Evolutionary conservation across 2,113 vertebrate species (phyloP), one percentile per base, ranked within the genome.

Genomic region (Ciconia boyciana): DNA sequence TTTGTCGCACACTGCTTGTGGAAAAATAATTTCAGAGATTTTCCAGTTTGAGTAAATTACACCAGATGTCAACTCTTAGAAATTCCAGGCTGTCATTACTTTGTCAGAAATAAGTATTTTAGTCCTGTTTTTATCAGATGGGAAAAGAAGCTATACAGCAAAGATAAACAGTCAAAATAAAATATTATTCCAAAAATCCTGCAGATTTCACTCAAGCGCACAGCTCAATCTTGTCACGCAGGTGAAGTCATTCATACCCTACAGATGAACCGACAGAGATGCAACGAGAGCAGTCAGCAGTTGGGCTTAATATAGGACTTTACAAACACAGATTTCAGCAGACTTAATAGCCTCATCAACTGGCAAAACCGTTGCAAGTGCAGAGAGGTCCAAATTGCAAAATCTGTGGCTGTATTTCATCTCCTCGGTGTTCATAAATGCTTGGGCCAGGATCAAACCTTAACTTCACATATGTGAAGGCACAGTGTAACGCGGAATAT

Each of bases 31-130:
- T 94, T 80, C 96, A 65, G n/a, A 43, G 54, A 36, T 88, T 93
- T 65, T 92, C 81, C 94, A 93, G 89, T 93, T 74, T 54, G 70
- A 81, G 70, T 88, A 89, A 96, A 96, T 90, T 86, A 77, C n/a
- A 92, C 86, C 65, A 91, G 77, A 90, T 93, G 93, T 94, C 93
- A 96, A 69, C 58, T 87, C 90, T 26, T 31, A 29, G 89, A 48
- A 85, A 62, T 57, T 60, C 57, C 70, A 83, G 36, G 68, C 39
- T 41, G 24, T 31, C 66, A 57, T 72, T 44, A 79, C 61, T 88
- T 72, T 14, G 32, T 49, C 17, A 58, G 34, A 74, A 64, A 32
- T 79, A 86, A 89, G 87, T 28, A 41, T 44, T 76, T 77, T 54
- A 80, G 54, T 62, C 25, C 4, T 17, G 58, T 22, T 58, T 34